Conservation (phyloP, 2,888 invertebrate genomes). For the Miltochrista miniata region DNA sequence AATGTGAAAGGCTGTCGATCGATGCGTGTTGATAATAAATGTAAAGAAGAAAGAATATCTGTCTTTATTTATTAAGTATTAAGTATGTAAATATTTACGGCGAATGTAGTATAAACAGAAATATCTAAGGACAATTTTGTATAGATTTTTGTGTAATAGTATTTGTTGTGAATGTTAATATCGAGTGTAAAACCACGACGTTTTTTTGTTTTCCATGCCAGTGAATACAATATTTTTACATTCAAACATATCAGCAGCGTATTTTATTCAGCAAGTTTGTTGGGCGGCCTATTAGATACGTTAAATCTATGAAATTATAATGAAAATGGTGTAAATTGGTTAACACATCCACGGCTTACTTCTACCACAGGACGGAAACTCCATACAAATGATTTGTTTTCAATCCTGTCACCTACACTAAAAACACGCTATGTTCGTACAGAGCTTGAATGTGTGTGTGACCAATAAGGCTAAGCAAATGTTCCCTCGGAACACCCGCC, state of each 20-base stretch:
- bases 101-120: constrained; percentile 39
- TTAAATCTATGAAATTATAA: not conserved
- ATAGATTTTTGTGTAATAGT: constrained; percentile 60
- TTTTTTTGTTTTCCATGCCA: constrained; percentile 56
- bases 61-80: constrained; percentile 62
- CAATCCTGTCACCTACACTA: too few relatives aligned
- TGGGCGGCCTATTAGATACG: constrained; percentile 29
- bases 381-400: too few relatives aligned
- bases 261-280: constrained; percentile 30
- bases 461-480: too few relatives aligned
- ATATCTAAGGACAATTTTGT: constrained; percentile 71
- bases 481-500: too few relatives aligned
- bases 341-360: too few relatives aligned
- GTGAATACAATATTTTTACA: constrained; percentile 30
- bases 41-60: constrained; percentile 42
- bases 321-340: too few relatives aligned
- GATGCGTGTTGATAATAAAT: too few relatives aligned
- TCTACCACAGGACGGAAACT: too few relatives aligned
- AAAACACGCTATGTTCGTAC: too few relatives aligned
- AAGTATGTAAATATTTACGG: constrained; percentile 70
- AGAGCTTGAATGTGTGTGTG: too few relatives aligned
- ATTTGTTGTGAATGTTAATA: constrained; percentile 64
- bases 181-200: constrained; percentile 31
- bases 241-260: constrained; percentile 41
- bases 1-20: too few relatives aligned